A percentile compares a stretch with the other conserved stretches of the same genome.
These are phyloP conservation scores for Dasyprocta punctata DNA, from an alignment of 2,113 vertebrate genomes.

Conservation along the genomic window DNA sequence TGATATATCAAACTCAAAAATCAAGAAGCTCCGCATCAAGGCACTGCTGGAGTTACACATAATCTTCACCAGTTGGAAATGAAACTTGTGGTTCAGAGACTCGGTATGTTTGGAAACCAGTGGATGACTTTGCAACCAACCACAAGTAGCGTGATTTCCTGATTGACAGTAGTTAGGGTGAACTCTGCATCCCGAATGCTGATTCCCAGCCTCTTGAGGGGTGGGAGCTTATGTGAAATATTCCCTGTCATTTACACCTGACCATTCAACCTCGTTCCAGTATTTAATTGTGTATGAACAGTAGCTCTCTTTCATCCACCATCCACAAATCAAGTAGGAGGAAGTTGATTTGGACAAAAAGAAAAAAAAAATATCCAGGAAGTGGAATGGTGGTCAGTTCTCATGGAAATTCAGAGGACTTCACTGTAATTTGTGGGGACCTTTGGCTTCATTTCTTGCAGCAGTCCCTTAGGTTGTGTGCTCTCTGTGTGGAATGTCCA, in stretches of 20 bases:
- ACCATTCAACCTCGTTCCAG: background rate
- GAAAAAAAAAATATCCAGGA: background rate
- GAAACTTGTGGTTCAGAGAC: constrained; percentile 26
- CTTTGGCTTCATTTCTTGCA: background rate
- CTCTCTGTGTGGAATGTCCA: background rate
- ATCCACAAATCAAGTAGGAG: background rate
- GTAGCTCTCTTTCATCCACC: background rate
- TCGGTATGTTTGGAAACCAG: background rate
- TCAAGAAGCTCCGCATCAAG: background rate
- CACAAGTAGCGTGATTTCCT: background rate
- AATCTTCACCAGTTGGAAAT: constrained; percentile 11
- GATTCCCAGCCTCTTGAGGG: background rate
- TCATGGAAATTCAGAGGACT: background rate
- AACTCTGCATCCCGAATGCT: background rate
- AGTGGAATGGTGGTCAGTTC: background rate
- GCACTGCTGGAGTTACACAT: background rate
- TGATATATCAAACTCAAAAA: background rate
- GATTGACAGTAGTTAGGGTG: background rate
- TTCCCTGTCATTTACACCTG: background rate
- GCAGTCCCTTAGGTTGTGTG: background rate
- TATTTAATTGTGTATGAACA: background rate
- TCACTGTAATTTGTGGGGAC: background rate
- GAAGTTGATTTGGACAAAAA: background rate
- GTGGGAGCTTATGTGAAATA: background rate
- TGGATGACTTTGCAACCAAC: background rate